Conservation (phyloP, 2,888 invertebrate genomes). For the Drepana falcataria region DNA sequence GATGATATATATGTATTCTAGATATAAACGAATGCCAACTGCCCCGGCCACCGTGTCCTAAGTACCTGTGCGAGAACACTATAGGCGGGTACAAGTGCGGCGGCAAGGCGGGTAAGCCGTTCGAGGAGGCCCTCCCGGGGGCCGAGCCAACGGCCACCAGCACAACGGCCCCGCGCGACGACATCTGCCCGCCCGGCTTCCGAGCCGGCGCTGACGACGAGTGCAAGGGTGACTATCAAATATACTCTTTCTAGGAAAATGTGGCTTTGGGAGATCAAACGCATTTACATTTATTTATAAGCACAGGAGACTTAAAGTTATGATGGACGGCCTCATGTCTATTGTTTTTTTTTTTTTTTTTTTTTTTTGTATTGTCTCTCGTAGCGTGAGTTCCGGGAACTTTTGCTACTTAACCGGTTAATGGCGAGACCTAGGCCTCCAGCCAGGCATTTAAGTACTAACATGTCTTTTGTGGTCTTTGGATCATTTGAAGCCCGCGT, state of each 20-base stretch:
- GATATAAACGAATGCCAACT: conserved; percentile 93
- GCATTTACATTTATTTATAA: too few relatives aligned
- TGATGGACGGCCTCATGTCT: too few relatives aligned
- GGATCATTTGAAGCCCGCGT: too few relatives aligned
- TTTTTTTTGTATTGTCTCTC: too few relatives aligned
- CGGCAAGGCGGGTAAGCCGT: conserved; percentile 64
- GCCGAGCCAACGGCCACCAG: conserved; percentile 31
- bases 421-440: too few relatives aligned
- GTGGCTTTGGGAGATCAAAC: too few relatives aligned
- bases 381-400: too few relatives aligned
- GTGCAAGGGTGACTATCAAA: conserved; percentile 63
- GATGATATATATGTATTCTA: conserved; percentile 10
- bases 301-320: too few relatives aligned
- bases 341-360: too few relatives aligned
- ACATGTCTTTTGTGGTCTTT: too few relatives aligned
- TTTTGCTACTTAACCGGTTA: too few relatives aligned
- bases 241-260: background rate
- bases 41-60: conserved; percentile 66
- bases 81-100: conserved; percentile 72
- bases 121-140: conserved; percentile 39
- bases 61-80: conserved; percentile 71
- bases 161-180: conserved; percentile 36
- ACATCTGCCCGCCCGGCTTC: conserved; percentile 78
- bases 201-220: conserved; percentile 70
- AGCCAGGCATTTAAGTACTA: too few relatives aligned